phyloP scores from a whole-genome alignment of 2,797 vertebrate species.

The Coreius guichenoti region DNA sequence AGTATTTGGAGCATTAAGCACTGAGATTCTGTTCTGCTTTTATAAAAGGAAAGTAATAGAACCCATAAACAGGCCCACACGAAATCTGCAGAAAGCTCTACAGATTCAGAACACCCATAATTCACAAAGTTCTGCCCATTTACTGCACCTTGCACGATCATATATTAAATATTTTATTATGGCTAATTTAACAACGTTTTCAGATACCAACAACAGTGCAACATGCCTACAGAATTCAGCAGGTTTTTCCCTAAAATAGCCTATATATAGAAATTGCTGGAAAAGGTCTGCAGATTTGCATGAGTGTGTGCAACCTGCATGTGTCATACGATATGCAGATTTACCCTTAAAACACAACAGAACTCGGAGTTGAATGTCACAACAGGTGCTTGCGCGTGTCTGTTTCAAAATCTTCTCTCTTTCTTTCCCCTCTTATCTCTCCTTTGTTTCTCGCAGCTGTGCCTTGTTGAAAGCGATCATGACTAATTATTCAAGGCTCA shows the following conservation, averaged over 20 bases:
- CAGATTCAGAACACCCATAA: not conserved
- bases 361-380: constrained; percentile 23
- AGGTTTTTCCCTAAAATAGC: not conserved
- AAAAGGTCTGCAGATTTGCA: not conserved
- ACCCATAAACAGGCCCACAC: not conserved
- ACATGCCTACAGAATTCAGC: not conserved
- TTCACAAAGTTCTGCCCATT: not conserved
- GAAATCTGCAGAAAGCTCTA: not conserved
- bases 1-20: constrained; percentile 13
- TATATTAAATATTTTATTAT: not conserved
- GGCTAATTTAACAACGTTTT: not conserved
- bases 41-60: not conserved
- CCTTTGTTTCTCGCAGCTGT: constrained; percentile 49
- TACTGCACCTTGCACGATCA: not conserved
- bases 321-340: constrained; percentile 9
- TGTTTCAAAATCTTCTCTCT: constrained; percentile 29
- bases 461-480: constrained; percentile 52
- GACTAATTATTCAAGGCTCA: constrained; percentile 52
- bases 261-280: not conserved
- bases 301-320: not conserved
- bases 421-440: constrained; percentile 40
- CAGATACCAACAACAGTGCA: not conserved
- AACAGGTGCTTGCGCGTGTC: constrained; percentile 46
- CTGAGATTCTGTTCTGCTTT: not conserved
- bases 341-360: constrained; percentile 22